Evolutionary conservation across 2,797 vertebrate genomes (phyloP).

Genomic region (Benthosema pterotum): DNA sequence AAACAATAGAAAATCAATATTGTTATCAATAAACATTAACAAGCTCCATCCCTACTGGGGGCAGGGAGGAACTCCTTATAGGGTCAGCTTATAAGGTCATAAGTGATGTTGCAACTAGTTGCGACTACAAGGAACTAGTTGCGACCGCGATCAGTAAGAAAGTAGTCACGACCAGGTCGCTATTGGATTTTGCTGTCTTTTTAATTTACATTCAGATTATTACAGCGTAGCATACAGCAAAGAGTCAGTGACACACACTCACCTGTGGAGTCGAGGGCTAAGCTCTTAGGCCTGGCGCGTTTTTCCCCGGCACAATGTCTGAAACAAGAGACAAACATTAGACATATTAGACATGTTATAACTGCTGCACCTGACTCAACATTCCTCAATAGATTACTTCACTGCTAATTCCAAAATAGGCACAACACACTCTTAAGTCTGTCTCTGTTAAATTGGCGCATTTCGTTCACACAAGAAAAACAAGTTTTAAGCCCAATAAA

Average conservation of each 20-base stretch:
- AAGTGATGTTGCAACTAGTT: no score
- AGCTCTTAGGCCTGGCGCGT: conserved; percentile 52
- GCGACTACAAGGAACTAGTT: no score
- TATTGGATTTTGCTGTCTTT: no score
- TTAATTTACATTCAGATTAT: no score
- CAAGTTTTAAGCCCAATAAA: not conserved
- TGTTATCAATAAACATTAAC: no score
- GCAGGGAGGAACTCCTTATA: no score
- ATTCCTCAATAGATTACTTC: not conserved
- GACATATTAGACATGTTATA: conserved; percentile 30
- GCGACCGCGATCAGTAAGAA: no score
- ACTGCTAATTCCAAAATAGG: not conserved
- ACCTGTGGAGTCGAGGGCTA: conserved; percentile 68
- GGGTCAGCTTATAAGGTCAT: no score
- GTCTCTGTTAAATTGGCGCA: not conserved
- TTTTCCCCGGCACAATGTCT: conserved; percentile 65
- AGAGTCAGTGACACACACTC: conserved; percentile 31
- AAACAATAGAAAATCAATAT: no score
- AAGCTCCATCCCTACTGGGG: no score
- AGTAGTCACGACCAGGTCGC: no score
- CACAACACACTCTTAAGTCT: not conserved
- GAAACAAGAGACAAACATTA: conserved; percentile 56
- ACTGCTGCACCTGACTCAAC: not conserved
- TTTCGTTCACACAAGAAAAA: not conserved
- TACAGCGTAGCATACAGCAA: no score